phyloP scores from a whole-genome alignment of 2,888 invertebrate species.

The Archips xylosteana region DNA sequence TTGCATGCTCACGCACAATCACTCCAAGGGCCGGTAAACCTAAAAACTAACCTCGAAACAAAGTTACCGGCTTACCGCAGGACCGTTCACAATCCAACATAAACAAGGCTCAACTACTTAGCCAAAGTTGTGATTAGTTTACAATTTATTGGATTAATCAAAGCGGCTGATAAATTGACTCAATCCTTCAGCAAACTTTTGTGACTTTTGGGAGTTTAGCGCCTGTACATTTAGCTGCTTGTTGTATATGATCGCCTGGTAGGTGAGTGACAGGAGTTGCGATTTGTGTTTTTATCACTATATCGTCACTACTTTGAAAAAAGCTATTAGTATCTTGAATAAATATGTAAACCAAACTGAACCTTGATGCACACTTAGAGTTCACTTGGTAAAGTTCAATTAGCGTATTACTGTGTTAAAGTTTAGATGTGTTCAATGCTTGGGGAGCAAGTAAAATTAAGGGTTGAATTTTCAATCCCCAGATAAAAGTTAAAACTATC shows the following conservation, averaged over 20 bases:
- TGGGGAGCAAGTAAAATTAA: too few relatives aligned
- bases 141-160: constrained; percentile 40
- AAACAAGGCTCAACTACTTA: constrained; percentile 33
- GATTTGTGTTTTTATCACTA: too few relatives aligned
- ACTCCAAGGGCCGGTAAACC: not conserved
- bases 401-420: too few relatives aligned
- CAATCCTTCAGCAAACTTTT: constrained; percentile 26
- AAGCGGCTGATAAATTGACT: constrained; percentile 31
- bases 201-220: constrained; percentile 20
- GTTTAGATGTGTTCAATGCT: too few relatives aligned
- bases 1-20: not conserved
- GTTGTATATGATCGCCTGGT: constrained; percentile 15
- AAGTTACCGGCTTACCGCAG: constrained; percentile 9
- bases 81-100: constrained; percentile 12
- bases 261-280: not conserved
- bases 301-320: too few relatives aligned
- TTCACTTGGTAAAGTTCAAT: too few relatives aligned
- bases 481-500: too few relatives aligned
- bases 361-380: too few relatives aligned
- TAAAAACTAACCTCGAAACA: constrained; percentile 26
- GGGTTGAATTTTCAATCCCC: too few relatives aligned
- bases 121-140: constrained; percentile 35
- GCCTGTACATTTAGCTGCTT: not conserved
- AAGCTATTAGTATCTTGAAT: too few relatives aligned
- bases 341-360: too few relatives aligned